A percentile compares a stretch with the other conserved stretches of the same genome.
Conservation (phyloP, 2,888 invertebrate genomes). For the Synanthedon tipuliformis region DNA sequence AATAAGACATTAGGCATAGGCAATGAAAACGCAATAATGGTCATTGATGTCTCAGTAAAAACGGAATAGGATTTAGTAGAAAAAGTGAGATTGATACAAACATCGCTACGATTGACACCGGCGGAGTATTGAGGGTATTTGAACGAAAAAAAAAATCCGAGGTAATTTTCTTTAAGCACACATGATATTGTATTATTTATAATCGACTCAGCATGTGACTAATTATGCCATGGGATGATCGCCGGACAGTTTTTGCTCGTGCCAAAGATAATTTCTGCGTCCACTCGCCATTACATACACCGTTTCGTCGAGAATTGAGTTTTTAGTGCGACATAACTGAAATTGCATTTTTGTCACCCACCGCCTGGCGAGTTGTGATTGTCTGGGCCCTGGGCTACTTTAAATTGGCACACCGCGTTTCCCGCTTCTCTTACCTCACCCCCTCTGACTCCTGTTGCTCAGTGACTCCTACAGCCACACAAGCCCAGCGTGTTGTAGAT, state of each 20-base stretch:
- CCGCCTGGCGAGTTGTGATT: constrained; percentile 29
- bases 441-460: too few relatives aligned
- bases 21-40: constrained; percentile 8
- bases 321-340: constrained; percentile 59
- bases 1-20: constrained; percentile 21
- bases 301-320: constrained; percentile 45
- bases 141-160: neutral
- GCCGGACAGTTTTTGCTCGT: constrained; percentile 37
- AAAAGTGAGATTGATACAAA: constrained; percentile 46
- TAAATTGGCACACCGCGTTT: neutral
- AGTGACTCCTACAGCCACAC: too few relatives aligned
- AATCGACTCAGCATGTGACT: constrained; percentile 44
- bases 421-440: neutral
- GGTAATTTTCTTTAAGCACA: neutral
- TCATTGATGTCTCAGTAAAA: constrained; percentile 16
- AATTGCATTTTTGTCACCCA: constrained; percentile 68
- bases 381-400: constrained; percentile 9
- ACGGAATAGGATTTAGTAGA: constrained; percentile 14
- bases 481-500: neutral
- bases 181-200: neutral
- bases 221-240: constrained; percentile 57
- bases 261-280: constrained; percentile 7
- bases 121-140: neutral
- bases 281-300: constrained; percentile 32
- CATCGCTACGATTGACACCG: constrained; percentile 19